These are phyloP conservation scores for Temnothorax unifasciatus DNA, from an alignment of 2,888 invertebrate species.

Conservation along the genomic window DNA sequence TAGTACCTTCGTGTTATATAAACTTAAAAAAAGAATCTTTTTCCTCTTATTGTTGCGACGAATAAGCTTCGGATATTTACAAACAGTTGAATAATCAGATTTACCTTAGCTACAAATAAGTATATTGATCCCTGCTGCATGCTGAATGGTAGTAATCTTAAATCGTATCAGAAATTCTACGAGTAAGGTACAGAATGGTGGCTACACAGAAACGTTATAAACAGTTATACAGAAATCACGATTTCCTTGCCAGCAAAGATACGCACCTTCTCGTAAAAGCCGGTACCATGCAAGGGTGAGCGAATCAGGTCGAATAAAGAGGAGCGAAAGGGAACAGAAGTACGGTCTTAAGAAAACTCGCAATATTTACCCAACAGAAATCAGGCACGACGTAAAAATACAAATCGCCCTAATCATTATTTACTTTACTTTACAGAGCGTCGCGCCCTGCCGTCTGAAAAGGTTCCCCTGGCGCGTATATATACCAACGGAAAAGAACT, in stretches of 20 bases:
- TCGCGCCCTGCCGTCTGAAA: slow-evolving; percentile 61
- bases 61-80: slow-evolving; percentile 16
- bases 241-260: slow-evolving; percentile 32
- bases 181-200: not conserved
- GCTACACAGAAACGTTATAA: slow-evolving; percentile 35
- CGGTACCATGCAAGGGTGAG: slow-evolving; percentile 58
- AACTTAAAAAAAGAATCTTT: not conserved
- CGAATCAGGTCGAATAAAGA: slow-evolving; percentile 60
- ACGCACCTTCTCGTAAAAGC: slow-evolving; percentile 38
- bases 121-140: slow-evolving; percentile 8
- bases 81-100: not conserved
- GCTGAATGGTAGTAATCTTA: slow-evolving; percentile 25
- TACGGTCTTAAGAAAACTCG: slow-evolving; percentile 83
- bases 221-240: slow-evolving; percentile 28
- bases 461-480: slow-evolving; percentile 59
- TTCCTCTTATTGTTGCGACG: not conserved
- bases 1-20: not conserved
- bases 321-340: slow-evolving; percentile 53
- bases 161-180: slow-evolving; percentile 32
- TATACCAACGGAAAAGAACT: slow-evolving; percentile 65
- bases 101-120: slow-evolving; percentile 6
- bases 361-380: slow-evolving; percentile 84
- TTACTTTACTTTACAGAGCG: slow-evolving; percentile 81
- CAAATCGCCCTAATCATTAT: slow-evolving; percentile 85
- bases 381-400: slow-evolving; percentile 84